These are phyloP conservation scores for Arothron firmamentum DNA, from an alignment of 2,113 vertebrate genomes.

Conservation along the genomic window DNA sequence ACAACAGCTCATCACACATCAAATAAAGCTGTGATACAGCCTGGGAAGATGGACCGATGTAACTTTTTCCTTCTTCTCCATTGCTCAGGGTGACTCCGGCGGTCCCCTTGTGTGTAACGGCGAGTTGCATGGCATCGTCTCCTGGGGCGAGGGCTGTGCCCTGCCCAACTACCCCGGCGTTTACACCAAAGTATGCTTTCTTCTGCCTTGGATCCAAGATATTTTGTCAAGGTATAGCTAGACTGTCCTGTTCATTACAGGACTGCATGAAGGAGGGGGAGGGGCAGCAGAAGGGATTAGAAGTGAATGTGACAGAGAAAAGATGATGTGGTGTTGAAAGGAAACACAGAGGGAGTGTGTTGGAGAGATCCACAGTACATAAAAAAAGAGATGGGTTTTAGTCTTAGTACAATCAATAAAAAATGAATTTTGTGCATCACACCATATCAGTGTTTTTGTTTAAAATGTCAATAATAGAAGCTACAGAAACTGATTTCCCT, in stretches of 20 bases:
- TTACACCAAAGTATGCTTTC: conserved; percentile 77
- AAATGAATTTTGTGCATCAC: conserved; percentile 4
- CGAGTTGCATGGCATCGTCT: conserved; percentile 76
- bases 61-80: neutral
- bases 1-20: neutral
- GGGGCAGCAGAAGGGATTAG: neutral
- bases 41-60: neutral
- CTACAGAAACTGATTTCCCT: too few relatives aligned
- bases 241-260: conserved; percentile 25
- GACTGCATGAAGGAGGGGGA: conserved; percentile 2
- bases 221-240: conserved; percentile 67
- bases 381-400: conserved; percentile 8
- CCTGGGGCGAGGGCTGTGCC: conserved; percentile 76
- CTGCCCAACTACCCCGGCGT: conserved; percentile 66
- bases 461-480: too few relatives aligned
- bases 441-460: too few relatives aligned
- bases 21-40: neutral
- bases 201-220: conserved; percentile 71
- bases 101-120: conserved; percentile 75
- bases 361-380: too few relatives aligned
- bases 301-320: conserved; percentile 25
- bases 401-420: conserved; percentile 42
- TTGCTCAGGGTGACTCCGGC: conserved; percentile 75
- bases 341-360: neutral
- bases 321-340: conserved; percentile 11